A percentile compares a stretch with the other conserved stretches of the same genome.
Conservation (phyloP, 1,140 invertebrate species). For the Tetramorium parvispinum region DNA sequence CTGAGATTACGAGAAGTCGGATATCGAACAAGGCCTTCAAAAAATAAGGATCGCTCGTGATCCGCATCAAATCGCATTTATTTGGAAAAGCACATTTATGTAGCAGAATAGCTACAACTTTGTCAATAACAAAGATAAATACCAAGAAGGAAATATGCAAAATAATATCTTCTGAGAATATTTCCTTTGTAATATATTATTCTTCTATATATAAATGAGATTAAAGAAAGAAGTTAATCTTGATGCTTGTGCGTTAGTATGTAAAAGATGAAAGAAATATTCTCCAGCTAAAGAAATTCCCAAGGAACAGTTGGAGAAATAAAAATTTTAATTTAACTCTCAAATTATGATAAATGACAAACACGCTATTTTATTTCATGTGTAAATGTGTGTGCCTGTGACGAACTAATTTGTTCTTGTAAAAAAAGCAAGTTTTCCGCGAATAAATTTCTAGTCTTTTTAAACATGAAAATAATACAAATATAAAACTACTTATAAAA, state of each 20-base stretch:
- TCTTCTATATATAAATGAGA: not conserved
- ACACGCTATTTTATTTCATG: not conserved
- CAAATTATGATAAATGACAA: slow-evolving; percentile 12
- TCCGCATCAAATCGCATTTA: slow-evolving; percentile 7
- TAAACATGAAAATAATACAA: not conserved
- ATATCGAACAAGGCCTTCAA: not conserved
- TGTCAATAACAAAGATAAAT: not conserved
- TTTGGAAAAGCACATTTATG: not conserved
- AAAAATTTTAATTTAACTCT: slow-evolving; percentile 27
- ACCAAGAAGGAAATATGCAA: not conserved
- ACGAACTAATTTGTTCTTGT: not conserved
- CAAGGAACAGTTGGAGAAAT: not conserved
- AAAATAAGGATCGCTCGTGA: not conserved
- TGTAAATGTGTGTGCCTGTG: not conserved
- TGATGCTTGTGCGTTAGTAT: not conserved
- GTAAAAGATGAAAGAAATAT: not conserved
- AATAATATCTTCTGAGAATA: not conserved
- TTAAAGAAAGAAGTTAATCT: slow-evolving; percentile 29
- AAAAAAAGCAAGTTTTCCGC: not conserved
- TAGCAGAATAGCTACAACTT: not conserved
- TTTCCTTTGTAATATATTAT: slow-evolving; percentile 8
- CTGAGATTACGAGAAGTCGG: slow-evolving; percentile 3
- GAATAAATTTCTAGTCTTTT: not conserved
- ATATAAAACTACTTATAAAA: not conserved
- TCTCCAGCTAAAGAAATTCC: not conserved